Evolutionary conservation across 2,113 vertebrate genomes (phyloP).

Genomic region (Nothocercus julius): DNA sequence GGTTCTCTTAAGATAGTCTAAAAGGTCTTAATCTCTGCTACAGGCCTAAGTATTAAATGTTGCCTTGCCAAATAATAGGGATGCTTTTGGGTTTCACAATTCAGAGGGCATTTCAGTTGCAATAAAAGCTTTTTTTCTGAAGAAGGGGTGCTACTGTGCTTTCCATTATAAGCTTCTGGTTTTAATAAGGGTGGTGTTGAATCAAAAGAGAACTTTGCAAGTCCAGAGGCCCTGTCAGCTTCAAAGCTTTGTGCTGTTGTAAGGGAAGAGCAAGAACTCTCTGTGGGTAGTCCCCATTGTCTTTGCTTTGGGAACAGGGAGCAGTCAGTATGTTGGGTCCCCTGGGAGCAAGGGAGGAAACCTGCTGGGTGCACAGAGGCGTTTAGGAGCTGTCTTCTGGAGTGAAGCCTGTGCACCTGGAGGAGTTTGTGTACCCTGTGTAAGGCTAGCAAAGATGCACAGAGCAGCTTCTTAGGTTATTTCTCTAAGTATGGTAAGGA

Average conservation of each 20-base stretch:
- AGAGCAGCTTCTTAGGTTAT: neutral
- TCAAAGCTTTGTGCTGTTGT: constrained; percentile 57
- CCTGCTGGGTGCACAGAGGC: constrained; percentile 12
- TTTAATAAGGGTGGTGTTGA: constrained; percentile 50
- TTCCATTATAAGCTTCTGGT: constrained; percentile 55
- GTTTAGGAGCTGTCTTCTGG: neutral
- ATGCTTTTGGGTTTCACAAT: constrained; percentile 45
- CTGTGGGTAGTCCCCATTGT: constrained; percentile 57
- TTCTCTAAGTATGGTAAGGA: neutral
- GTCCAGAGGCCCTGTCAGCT: constrained; percentile 36
- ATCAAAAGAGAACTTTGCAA: constrained; percentile 50
- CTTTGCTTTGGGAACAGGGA: constrained; percentile 45
- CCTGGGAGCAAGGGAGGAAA: neutral
- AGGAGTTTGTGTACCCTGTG: neutral
- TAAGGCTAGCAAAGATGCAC: neutral
- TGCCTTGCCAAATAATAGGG: neutral
- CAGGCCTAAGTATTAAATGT: neutral
- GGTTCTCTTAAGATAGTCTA: neutral
- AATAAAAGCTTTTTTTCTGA: constrained; percentile 44
- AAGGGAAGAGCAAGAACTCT: constrained; percentile 47
- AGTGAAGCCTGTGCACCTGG: neutral
- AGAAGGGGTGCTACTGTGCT: constrained; percentile 48
- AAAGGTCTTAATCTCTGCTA: constrained; percentile 17
- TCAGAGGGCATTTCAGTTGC: constrained; percentile 50
- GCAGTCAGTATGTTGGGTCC: constrained; percentile 4